Evolutionary conservation across 1,140 invertebrate species (phyloP).

Genomic region (Thaumetopoea pityocampa): DNA sequence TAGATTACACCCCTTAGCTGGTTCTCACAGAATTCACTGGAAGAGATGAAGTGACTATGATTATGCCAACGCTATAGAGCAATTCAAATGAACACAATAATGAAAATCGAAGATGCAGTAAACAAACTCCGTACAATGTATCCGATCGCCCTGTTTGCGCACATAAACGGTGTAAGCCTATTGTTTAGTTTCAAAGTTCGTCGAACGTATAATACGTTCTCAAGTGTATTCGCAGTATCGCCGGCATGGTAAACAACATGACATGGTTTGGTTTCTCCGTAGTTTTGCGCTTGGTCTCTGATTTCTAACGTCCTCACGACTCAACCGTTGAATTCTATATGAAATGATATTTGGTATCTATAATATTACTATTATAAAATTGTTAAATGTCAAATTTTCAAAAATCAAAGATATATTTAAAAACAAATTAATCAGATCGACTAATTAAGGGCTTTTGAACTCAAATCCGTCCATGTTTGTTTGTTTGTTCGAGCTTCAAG

Average conservation of each 20-base stretch:
- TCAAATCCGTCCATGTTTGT: no score
- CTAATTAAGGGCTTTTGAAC: no score
- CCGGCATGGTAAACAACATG: slow-evolving; percentile 27
- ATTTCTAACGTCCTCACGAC: background rate
- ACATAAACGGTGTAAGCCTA: slow-evolving; percentile 34
- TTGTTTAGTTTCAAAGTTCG: slow-evolving; percentile 40
- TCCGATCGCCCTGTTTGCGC: slow-evolving; percentile 40
- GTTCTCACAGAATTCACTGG: no score
- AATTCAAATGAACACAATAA: background rate
- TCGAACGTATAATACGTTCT: slow-evolving; percentile 33
- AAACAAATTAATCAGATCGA: no score
- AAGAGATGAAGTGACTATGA: no score
- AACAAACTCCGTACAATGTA: slow-evolving; percentile 24
- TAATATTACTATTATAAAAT: no score
- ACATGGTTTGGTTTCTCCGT: slow-evolving; percentile 10
- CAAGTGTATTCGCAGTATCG: slow-evolving; percentile 23
- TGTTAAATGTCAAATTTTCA: no score
- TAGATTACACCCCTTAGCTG: no score
- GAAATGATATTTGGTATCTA: background rate
- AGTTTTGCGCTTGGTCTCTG: slow-evolving; percentile 1
- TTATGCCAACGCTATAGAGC: no score
- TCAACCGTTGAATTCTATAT: background rate
- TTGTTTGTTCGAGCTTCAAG: no score
- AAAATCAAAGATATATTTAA: no score
- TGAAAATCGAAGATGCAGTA: background rate